Evolutionary conservation across 2,797 vertebrate species (phyloP).

Genomic region (Intellagama lesueurii): DNA sequence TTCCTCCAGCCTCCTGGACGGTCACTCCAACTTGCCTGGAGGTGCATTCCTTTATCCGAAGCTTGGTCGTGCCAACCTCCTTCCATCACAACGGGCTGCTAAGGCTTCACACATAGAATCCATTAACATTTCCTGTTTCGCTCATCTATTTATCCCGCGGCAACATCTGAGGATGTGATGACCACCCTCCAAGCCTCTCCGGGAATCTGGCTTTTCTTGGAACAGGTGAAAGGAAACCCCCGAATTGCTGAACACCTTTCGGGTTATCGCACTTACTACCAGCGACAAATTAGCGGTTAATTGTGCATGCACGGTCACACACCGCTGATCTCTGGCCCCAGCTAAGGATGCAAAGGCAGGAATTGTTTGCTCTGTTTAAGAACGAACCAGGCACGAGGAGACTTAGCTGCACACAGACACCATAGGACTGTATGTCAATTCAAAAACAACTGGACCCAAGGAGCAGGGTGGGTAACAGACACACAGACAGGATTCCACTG

Average conservation of each 20-base stretch:
- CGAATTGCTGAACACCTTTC: not conserved
- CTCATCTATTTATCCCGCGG: not conserved
- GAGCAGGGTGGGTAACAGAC: not conserved
- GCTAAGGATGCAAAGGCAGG: not conserved
- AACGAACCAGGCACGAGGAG: not conserved
- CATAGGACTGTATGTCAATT: not conserved
- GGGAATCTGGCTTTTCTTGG: not conserved
- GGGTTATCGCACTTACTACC: not conserved
- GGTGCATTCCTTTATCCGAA: no score
- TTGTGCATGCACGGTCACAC: rapidly evolving
- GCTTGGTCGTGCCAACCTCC: no score
- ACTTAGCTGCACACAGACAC: not conserved
- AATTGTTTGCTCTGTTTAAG: not conserved
- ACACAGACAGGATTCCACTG: no score
- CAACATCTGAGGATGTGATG: not conserved
- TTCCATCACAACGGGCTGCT: no score
- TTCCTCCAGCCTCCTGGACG: no score
- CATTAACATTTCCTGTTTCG: no score
- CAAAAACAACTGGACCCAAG: not conserved
- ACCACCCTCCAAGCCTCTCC: not conserved
- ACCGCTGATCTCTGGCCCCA: not conserved
- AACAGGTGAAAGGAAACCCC: not conserved
- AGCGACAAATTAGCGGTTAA: not conserved
- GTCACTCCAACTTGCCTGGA: no score
- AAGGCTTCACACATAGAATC: no score